phyloP scores from a whole-genome alignment of 2,797 vertebrate genomes.

The Alcedo atthis region DNA sequence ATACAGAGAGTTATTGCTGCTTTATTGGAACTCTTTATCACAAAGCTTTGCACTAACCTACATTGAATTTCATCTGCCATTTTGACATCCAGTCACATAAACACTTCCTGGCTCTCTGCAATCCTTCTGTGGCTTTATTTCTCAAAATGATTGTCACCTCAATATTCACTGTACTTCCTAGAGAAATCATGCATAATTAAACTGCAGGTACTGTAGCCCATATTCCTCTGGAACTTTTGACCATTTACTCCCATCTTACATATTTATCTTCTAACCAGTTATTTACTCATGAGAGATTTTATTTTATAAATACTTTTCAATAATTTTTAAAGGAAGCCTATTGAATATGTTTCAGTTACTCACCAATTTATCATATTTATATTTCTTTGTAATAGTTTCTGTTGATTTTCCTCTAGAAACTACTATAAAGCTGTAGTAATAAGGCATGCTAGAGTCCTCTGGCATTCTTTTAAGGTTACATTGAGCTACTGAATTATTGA shows the following conservation, averaged over 20 bases:
- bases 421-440: neutral
- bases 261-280: neutral
- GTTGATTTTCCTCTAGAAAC: neutral
- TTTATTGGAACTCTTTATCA: neutral
- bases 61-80: neutral
- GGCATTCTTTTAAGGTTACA: neutral
- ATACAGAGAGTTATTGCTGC: neutral
- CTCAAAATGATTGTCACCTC: neutral
- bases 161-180: neutral
- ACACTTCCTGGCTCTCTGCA: neutral
- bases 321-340: neutral
- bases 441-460: neutral
- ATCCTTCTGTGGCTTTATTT: neutral
- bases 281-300: neutral
- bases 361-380: neutral
- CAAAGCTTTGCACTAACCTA: neutral
- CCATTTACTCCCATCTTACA: neutral
- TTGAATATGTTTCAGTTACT: neutral
- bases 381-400: neutral
- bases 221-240: neutral
- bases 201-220: neutral
- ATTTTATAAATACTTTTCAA: neutral
- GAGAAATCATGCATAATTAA: neutral
- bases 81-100: neutral
- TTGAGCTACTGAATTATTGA: neutral